phyloP scores from a whole-genome alignment of 2,113 vertebrate species.

The Cyphomyrus plagiostoma region DNA sequence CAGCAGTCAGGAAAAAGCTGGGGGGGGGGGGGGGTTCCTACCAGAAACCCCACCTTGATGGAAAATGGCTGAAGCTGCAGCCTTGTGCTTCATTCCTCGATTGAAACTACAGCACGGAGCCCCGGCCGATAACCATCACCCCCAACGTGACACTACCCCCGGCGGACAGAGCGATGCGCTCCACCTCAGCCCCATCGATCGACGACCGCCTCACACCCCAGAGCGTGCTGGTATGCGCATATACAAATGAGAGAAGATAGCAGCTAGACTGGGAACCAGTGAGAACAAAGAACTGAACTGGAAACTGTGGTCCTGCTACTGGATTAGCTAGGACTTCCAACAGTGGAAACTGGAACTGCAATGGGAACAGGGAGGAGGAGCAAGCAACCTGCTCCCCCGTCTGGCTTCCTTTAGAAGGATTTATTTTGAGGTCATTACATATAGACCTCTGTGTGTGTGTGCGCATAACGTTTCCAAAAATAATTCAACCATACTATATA shows the following conservation, averaged over 20 bases:
- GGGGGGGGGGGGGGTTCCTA: background rate
- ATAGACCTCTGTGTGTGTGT: background rate
- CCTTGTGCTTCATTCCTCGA: background rate
- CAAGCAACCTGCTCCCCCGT: too few species aligned
- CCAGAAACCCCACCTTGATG: slow-evolving; percentile 24
- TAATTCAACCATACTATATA: background rate
- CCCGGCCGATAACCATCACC: too few species aligned
- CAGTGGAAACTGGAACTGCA: background rate
- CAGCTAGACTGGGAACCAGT: background rate
- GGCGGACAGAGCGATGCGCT: background rate
- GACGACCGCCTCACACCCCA: background rate
- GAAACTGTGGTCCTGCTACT: background rate
- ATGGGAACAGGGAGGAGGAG: background rate
- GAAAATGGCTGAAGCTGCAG: slow-evolving; percentile 17
- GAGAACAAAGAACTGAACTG: background rate
- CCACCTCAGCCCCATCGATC: background rate
- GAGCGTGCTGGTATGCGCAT: background rate
- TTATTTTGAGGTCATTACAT: background rate
- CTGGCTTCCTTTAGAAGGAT: background rate
- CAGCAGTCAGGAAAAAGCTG: background rate
- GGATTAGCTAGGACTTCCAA: background rate
- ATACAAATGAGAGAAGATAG: background rate
- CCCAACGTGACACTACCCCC: background rate
- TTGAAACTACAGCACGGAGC: background rate
- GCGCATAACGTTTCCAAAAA: background rate